These are phyloP conservation scores for Tursiops truncatus DNA, from an alignment of 2,113 vertebrate species.

Conservation along the genomic window DNA sequence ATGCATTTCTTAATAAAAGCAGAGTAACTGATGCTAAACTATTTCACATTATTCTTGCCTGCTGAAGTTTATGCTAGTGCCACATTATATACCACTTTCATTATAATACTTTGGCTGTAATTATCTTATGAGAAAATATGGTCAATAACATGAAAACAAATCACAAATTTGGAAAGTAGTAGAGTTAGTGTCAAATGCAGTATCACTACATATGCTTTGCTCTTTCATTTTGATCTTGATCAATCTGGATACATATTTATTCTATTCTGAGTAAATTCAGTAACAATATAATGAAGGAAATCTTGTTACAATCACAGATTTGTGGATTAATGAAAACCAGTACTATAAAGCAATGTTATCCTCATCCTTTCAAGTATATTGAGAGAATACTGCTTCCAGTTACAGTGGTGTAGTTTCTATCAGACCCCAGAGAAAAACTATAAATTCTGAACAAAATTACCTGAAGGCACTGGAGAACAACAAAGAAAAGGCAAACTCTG, in stretches of 20 bases:
- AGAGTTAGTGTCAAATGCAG: not conserved
- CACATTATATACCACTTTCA: not conserved
- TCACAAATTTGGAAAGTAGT: not conserved
- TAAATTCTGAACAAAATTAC: not conserved
- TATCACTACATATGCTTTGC: fast-evolving
- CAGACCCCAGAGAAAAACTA: not conserved
- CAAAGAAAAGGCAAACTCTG: too few relatives aligned
- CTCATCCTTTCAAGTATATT: not conserved
- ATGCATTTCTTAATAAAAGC: not conserved
- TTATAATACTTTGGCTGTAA: not conserved
- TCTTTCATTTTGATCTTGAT: not conserved
- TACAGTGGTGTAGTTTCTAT: not conserved
- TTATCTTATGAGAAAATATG: not conserved
- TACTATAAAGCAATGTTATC: not conserved
- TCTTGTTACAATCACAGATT: not conserved
- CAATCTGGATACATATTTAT: not conserved
- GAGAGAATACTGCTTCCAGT: not conserved
- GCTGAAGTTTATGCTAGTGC: not conserved
- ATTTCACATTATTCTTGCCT: not conserved
- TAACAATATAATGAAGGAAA: not conserved
- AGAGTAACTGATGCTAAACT: not conserved
- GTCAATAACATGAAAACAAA: not conserved
- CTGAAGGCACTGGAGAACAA: not conserved
- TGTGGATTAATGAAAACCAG: not conserved
- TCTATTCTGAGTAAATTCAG: not conserved